These are phyloP conservation scores for Chymomyza costata DNA, from an alignment of 1,140 invertebrate genomes.

Conservation along the genomic window DNA sequence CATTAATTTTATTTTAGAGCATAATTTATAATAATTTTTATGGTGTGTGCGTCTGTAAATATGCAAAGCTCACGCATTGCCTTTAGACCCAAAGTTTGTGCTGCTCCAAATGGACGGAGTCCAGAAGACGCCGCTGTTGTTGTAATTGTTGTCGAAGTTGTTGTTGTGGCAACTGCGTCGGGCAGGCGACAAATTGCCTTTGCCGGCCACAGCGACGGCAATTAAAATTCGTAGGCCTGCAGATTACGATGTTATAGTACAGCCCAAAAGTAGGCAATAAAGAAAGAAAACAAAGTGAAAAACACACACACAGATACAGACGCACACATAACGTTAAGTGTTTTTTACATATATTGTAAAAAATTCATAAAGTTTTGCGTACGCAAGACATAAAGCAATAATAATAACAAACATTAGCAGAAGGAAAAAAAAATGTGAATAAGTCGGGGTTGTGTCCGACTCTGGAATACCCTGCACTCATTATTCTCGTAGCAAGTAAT, in stretches of 20 bases:
- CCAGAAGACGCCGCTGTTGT: constrained; percentile 15
- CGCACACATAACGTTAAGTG: constrained; percentile 35
- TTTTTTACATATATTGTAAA: constrained; percentile 46
- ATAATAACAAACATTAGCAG: constrained; percentile 28
- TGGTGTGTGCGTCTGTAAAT: constrained; percentile 26
- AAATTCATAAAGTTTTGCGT: constrained; percentile 32
- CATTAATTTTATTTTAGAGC: constrained; percentile 34
- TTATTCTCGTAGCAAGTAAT: too few relatives aligned
- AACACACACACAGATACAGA: neutral
- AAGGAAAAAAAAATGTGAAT: neutral
- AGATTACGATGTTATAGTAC: constrained; percentile 18
- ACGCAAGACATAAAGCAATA: constrained; percentile 33
- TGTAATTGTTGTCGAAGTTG: neutral
- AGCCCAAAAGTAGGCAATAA: constrained; percentile 23
- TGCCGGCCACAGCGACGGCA: constrained; percentile 40
- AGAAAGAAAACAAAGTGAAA: constrained; percentile 34
- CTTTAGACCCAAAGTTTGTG: constrained; percentile 60
- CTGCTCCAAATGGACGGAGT: constrained; percentile 30
- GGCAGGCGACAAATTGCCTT: constrained; percentile 50
- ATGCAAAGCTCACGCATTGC: constrained; percentile 54
- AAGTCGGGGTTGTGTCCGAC: too few relatives aligned
- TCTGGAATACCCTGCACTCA: too few relatives aligned
- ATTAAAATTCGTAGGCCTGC: constrained; percentile 74
- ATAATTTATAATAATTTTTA: constrained; percentile 15
- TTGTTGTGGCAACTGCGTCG: constrained; percentile 3